These are phyloP conservation scores for Latrodectus hesperus DNA, from an alignment of 2,888 invertebrate species.

Conservation along the genomic window DNA sequence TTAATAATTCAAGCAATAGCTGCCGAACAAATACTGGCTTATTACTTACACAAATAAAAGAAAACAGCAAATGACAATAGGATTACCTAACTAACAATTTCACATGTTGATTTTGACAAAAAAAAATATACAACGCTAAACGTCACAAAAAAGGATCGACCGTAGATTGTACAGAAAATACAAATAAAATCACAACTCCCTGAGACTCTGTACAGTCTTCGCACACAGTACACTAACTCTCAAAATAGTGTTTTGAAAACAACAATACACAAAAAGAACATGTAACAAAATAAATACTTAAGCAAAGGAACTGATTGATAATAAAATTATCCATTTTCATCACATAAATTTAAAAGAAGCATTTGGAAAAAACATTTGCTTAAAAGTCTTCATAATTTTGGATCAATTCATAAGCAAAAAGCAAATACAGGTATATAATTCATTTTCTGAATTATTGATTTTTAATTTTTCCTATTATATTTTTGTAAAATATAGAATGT, in stretches of 20 bases:
- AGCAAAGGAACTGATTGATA: conserved; percentile 47
- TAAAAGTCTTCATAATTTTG: neutral
- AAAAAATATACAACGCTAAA: neutral
- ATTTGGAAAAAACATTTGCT: neutral
- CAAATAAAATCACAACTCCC: conserved; percentile 33
- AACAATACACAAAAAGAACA: conserved; percentile 24
- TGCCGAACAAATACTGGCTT: too few species aligned
- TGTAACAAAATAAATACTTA: conserved; percentile 56
- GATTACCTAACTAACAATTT: too few species aligned
- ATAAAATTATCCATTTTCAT: conserved; percentile 4
- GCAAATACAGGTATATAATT: too few species aligned
- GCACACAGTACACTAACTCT: conserved; percentile 4
- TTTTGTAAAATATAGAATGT: too few species aligned
- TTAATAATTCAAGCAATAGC: too few species aligned
- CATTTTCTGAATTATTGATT: too few species aligned
- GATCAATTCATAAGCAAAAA: too few species aligned
- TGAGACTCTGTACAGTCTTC: conserved; percentile 57
- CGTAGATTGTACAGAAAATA: conserved; percentile 48
- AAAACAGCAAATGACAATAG: too few species aligned
- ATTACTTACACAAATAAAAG: too few species aligned
- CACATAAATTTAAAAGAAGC: neutral
- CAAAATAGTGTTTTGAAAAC: conserved; percentile 3
- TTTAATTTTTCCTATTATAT: too few species aligned
- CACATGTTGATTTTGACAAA: too few species aligned
- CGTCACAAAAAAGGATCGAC: neutral